Evolutionary conservation across 2,797 vertebrate genomes (phyloP).

Genomic region (Myripristis jacobus): DNA sequence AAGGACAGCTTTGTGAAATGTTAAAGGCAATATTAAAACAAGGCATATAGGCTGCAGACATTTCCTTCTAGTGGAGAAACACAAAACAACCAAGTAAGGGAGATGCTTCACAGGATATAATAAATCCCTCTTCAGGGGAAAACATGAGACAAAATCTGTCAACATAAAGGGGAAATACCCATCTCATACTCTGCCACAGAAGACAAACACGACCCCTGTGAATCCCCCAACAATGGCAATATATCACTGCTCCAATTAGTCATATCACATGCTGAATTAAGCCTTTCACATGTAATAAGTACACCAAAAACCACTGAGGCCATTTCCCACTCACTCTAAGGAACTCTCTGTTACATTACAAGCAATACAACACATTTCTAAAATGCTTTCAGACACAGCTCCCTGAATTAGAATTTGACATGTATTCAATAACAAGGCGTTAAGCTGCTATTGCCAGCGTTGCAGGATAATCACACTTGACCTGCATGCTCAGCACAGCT

Average conservation of each 20-base stretch:
- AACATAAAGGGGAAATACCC: conserved; percentile 48
- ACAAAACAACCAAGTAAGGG: conserved; percentile 16
- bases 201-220: conserved; percentile 57
- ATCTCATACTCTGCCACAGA: conserved; percentile 45
- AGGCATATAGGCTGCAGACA: conserved; percentile 48
- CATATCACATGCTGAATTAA: conserved; percentile 86
- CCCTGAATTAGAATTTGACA: background rate
- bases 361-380: conserved; percentile 21
- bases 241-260: conserved; percentile 80
- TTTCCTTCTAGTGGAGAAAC: conserved; percentile 50
- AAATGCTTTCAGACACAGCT: conserved; percentile 4
- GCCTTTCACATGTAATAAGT: conserved; percentile 66
- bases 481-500: background rate
- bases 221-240: conserved; percentile 74
- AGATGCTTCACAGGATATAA: conserved; percentile 47
- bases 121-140: conserved; percentile 55
- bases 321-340: background rate
- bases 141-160: conserved; percentile 51
- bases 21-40: conserved; percentile 56
- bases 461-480: conserved; percentile 8
- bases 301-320: conserved; percentile 32
- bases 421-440: conserved; percentile 12
- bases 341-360: conserved; percentile 2
- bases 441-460: conserved; percentile 15
- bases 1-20: conserved; percentile 63